Evolutionary conservation across 2,113 vertebrate genomes (phyloP), one percentile per base, ranked within the genome.

Genomic region (Tonatia bakeri): DNA sequence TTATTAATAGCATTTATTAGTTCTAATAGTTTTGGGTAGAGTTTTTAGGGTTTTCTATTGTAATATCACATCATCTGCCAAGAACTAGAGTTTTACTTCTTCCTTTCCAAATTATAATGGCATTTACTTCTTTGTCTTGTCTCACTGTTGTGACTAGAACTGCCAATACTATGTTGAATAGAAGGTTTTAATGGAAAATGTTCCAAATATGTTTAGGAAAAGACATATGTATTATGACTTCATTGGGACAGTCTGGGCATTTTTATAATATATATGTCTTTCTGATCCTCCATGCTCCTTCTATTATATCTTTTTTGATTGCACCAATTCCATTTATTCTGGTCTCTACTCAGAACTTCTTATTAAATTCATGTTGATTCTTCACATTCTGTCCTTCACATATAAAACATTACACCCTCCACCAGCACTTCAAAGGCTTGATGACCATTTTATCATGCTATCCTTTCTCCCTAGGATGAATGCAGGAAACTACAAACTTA

Each of bases 401-500:
- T 59, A 19, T 33, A 91, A 72, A 72, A 28, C 22, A 13, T 59
- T 87, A 79, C 1, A 50, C 0, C 56, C 38, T 81, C 33, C 19
- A 50, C 12, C 67, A 64, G 36, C n/a, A 84, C 70, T 20, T 65
- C 10, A 3, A 3, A 54, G 47, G 43, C 59, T 75, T 33, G 2
- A 67, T 31, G 28, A 73, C 17, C 7, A 38, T 70, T 70, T 84
- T 85, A 8, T 47, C 26, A 52, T 36, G 40, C 15, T 90, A 7
- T 61, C 16, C 3, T 80, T 90, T 70, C 20, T 54, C 70, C 14
- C 31, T 47, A 97, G 96, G 28, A 54, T 59, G 10, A 12, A 28
- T 8, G 2, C 17, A 14, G 87, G 84, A 56, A 31, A 67, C 0
- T 28, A 83, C 0, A 26, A 0, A 0, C 0, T 15, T 31, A 0